These are phyloP conservation scores for Drosophila mimica DNA, from an alignment of 2,888 invertebrate genomes.

Conservation along the genomic window DNA sequence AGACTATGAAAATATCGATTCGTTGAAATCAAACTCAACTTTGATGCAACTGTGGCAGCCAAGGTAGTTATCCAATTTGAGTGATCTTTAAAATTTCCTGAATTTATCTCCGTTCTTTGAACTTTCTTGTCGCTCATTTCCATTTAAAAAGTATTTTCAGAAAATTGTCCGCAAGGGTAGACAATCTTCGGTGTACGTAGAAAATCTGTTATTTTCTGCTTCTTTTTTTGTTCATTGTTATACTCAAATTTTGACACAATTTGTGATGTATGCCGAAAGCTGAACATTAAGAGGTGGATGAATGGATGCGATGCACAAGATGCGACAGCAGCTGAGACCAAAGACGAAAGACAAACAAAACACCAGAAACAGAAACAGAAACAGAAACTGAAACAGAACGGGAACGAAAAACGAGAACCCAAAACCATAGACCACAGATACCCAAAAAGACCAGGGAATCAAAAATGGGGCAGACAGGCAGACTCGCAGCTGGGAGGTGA, in stretches of 20 bases:
- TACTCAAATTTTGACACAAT: constrained; percentile 71
- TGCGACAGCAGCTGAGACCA: constrained; percentile 43
- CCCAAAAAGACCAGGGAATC: background rate
- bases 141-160: background rate
- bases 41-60: background rate
- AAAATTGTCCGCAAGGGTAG: background rate
- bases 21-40: background rate
- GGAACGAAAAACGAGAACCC: background rate
- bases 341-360: constrained; percentile 55
- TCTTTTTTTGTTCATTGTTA: constrained; percentile 24
- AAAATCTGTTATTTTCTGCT: background rate
- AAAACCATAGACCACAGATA: constrained; percentile 1
- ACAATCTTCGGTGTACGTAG: background rate
- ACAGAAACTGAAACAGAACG: background rate
- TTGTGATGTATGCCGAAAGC: constrained; percentile 74
- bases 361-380: constrained; percentile 7
- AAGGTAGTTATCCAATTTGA: background rate
- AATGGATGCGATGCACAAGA: constrained; percentile 12
- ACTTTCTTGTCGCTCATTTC: background rate
- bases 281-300: constrained; percentile 65
- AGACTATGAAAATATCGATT: background rate
- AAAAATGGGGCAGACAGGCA: constrained; percentile 10
- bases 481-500: constrained; percentile 17
- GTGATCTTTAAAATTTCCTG: background rate
- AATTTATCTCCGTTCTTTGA: background rate